phyloP scores from a whole-genome alignment of 2,888 invertebrate species.

The Drosophila nr. fundita region DNA sequence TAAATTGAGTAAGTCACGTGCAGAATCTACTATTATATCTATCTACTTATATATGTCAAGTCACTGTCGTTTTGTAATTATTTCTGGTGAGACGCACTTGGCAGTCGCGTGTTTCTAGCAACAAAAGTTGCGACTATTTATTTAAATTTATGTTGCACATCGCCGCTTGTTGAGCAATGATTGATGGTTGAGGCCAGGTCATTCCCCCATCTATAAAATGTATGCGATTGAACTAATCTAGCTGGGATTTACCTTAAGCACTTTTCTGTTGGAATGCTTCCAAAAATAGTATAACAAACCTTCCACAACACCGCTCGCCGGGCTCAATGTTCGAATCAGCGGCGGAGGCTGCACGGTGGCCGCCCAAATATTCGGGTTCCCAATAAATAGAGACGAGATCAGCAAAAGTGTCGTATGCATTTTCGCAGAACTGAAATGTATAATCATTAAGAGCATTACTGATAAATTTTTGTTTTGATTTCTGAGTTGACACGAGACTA shows the following conservation, averaged over 20 bases:
- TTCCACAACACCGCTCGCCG: constrained; percentile 50
- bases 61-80: constrained; percentile 47
- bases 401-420: constrained; percentile 45
- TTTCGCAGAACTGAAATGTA: no score
- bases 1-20: constrained; percentile 37
- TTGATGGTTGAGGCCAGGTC: constrained; percentile 2
- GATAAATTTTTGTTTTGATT: no score
- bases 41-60: neutral
- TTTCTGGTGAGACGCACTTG: constrained; percentile 52
- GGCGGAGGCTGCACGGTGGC: constrained; percentile 73
- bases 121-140: no score
- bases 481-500: no score
- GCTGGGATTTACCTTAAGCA: constrained; percentile 22
- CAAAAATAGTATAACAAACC: neutral
- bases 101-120: constrained; percentile 54
- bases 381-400: constrained; percentile 19
- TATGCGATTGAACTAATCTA: constrained; percentile 4
- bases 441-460: no score
- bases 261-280: neutral
- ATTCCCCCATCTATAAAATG: neutral
- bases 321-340: constrained; percentile 66
- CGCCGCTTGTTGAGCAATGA: constrained; percentile 46
- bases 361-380: constrained; percentile 41
- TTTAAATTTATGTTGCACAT: constrained; percentile 41
- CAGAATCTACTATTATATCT: neutral